Conservation (phyloP, 2,797 vertebrate species). For the Astyanax mexicanus region DNA sequence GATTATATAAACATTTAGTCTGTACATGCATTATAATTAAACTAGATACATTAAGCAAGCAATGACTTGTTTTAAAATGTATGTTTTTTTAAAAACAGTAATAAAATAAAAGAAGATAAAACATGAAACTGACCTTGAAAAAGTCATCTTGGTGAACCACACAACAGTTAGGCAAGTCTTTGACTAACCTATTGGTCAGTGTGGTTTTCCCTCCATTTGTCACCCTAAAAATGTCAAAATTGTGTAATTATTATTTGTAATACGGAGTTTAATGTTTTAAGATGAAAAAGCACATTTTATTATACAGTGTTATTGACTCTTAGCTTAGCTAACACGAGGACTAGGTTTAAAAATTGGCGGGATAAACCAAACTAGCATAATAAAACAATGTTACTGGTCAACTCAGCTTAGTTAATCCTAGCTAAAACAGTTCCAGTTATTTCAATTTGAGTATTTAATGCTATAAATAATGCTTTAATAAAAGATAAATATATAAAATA, state of each 20-base stretch:
- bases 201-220: slow-evolving; percentile 98
- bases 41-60: neutral
- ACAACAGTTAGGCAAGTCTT: slow-evolving; percentile 90
- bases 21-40: neutral
- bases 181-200: slow-evolving; percentile 84
- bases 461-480: too few relatives aligned
- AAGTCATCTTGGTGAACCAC: slow-evolving; percentile 97
- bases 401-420: too few relatives aligned
- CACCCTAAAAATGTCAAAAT: slow-evolving; percentile 73
- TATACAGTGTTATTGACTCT: neutral
- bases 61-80: too few relatives aligned
- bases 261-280: neutral
- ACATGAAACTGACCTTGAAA: slow-evolving; percentile 89
- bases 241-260: neutral
- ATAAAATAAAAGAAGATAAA: too few relatives aligned
- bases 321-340: neutral
- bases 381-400: too few relatives aligned
- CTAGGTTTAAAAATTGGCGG: slow-evolving; percentile 42
- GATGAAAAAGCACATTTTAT: neutral
- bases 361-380: slow-evolving; percentile 20
- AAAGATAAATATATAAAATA: too few relatives aligned
- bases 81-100: too few relatives aligned
- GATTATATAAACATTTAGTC: too few relatives aligned
- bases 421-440: too few relatives aligned
- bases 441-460: too few relatives aligned